phyloP scores from a whole-genome alignment of 2,888 invertebrate species.

The Urechis unicinctus region DNA sequence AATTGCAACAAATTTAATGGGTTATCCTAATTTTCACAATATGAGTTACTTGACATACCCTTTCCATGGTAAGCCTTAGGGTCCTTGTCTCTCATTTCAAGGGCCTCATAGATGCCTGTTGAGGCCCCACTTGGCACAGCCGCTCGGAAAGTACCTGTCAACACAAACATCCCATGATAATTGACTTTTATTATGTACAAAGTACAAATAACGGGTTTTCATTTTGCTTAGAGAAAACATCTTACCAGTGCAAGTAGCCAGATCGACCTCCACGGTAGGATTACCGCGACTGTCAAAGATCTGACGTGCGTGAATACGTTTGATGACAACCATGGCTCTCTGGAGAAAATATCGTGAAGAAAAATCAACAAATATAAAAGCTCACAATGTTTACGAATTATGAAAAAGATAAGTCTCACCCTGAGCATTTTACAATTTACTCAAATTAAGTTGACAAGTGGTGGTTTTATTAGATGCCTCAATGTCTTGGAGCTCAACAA shows the following conservation, averaged over 20 bases:
- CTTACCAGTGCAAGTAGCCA: slow-evolving; percentile 63
- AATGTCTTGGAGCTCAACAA: too few relatives aligned
- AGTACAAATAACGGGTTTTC: neutral
- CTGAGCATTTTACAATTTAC: too few relatives aligned
- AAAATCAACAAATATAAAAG: neutral
- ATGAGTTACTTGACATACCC: too few relatives aligned
- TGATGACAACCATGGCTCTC: slow-evolving; percentile 61
- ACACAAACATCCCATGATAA: neutral
- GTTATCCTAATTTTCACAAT: too few relatives aligned
- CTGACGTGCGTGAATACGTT: slow-evolving; percentile 87
- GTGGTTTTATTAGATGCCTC: too few relatives aligned
- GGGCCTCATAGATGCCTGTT: slow-evolving; percentile 96
- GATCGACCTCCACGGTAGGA: slow-evolving; percentile 92
- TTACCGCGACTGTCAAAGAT: slow-evolving; percentile 99
- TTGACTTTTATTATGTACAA: neutral
- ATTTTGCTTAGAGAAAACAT: slow-evolving; percentile 4
- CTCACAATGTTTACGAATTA: too few relatives aligned
- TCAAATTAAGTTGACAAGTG: too few relatives aligned
- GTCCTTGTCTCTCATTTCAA: slow-evolving; percentile 89
- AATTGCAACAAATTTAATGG: too few relatives aligned
- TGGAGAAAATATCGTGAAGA: neutral
- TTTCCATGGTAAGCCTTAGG: slow-evolving; percentile 89
- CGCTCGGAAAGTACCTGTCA: slow-evolving; percentile 59
- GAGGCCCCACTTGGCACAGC: slow-evolving; percentile 98
- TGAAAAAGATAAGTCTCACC: too few relatives aligned